Percentiles rank a stretch among this genome's conserved stretches.
Conservation (phyloP, 1,140 invertebrate species). For the Acromyrmex charruanus region DNA sequence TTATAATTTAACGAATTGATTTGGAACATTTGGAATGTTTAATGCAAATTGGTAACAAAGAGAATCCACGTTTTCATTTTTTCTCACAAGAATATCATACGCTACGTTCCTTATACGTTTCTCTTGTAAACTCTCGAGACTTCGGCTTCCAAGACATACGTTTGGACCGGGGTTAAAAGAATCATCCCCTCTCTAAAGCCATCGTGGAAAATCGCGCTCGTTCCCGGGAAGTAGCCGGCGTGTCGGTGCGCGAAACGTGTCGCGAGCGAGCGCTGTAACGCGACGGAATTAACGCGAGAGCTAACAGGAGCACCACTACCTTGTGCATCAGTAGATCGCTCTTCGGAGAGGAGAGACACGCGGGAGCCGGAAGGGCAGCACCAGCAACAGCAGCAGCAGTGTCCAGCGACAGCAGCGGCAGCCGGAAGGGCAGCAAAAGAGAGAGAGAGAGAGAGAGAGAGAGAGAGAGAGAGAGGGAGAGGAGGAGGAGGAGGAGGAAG, state of each 20-base stretch:
- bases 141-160: too few relatives aligned
- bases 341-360: slow-evolving; percentile 11
- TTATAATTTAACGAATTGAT: background rate
- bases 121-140: background rate
- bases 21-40: background rate
- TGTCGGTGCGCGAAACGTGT: slow-evolving; percentile 24
- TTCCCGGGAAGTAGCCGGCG: slow-evolving; percentile 18
- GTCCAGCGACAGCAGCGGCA: background rate
- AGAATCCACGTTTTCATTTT: background rate
- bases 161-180: background rate
- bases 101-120: background rate
- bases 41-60: background rate
- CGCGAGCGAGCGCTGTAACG: slow-evolving; percentile 1
- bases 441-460: background rate
- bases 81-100: background rate
- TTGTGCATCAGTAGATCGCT: slow-evolving; percentile 24
- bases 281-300: slow-evolving; percentile 30
- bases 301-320: slow-evolving; percentile 33
- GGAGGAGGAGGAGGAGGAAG: background rate
- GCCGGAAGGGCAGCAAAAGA: background rate
- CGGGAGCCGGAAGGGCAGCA: slow-evolving; percentile 43
- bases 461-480: background rate
- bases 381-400: background rate
- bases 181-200: slow-evolving; percentile 14
- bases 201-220: slow-evolving; percentile 16